These are phyloP conservation scores for Pentamera pediparva DNA, from an alignment of 53 echinoderm and acorn worm genomes.

Conservation along the genomic window DNA sequence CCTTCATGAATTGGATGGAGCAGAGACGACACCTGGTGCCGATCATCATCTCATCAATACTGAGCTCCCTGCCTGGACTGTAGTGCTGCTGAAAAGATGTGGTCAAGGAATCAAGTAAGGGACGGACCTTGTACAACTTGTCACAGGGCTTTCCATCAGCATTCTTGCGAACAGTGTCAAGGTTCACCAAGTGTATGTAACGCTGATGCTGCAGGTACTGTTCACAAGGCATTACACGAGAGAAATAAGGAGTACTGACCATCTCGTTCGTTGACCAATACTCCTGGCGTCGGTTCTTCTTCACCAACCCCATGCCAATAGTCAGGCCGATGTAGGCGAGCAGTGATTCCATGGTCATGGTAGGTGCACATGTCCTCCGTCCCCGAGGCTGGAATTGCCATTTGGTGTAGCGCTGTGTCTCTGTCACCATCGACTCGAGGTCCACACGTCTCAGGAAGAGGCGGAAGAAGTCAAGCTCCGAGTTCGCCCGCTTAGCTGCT, in stretches of 20 bases:
- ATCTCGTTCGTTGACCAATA: not conserved
- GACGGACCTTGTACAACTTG: conserved; percentile 28
- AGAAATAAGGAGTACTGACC: not conserved
- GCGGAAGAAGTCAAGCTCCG: conserved; percentile 8
- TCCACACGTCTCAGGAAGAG: conserved; percentile 13
- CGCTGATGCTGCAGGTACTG: not conserved
- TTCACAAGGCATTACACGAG: conserved; percentile 4
- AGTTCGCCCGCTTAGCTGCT: not conserved
- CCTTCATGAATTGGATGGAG: conserved; percentile 15
- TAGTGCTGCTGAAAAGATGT: conserved; percentile 18
- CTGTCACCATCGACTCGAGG: not conserved
- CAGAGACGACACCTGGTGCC: conserved; percentile 11
- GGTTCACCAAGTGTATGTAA: not conserved
- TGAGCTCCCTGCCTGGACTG: not conserved
- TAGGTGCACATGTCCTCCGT: no score
- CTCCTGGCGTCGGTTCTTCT: not conserved
- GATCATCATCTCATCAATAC: conserved; percentile 25
- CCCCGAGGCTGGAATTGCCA: no score
- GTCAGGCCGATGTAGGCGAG: no score
- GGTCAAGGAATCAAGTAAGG: conserved; percentile 24
- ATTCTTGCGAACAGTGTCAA: not conserved
- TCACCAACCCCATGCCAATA: conserved; percentile 12
- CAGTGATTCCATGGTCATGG: no score
- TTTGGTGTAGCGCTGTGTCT: conserved; percentile 8
- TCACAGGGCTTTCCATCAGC: conserved; percentile 9